These are phyloP conservation scores for Pristionchus mayeri DNA, from an alignment of 2,888 invertebrate genomes.

Conservation along the genomic window DNA sequence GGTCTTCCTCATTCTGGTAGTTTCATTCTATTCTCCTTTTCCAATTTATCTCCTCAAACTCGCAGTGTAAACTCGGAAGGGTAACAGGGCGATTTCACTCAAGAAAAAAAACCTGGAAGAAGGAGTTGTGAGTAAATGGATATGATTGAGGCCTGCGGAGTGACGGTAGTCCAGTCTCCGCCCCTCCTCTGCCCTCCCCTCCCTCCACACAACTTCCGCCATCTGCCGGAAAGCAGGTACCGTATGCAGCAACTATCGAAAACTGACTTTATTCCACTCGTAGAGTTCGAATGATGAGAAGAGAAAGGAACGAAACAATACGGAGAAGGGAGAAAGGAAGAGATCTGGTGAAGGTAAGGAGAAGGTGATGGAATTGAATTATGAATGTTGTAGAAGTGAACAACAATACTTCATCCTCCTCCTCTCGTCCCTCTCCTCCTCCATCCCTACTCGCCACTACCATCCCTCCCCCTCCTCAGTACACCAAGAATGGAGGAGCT, in stretches of 20 bases:
- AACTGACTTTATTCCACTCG: not conserved
- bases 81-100: not conserved
- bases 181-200: not conserved
- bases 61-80: not conserved
- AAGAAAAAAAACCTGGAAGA: not conserved
- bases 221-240: conserved; percentile 19
- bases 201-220: not conserved
- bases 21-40: not conserved
- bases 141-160: conserved; percentile 41
- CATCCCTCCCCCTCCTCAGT: conserved; percentile 39
- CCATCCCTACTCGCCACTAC: conserved; percentile 44
- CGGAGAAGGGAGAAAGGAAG: not conserved
- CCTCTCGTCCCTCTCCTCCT: conserved; percentile 40
- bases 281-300: not conserved
- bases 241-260: not conserved
- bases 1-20: too few relatives aligned
- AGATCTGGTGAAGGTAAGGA: not conserved
- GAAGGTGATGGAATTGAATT: not conserved
- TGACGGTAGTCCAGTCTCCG: not conserved
- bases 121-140: not conserved
- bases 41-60: not conserved
- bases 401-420: conserved; percentile 12
- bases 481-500: not conserved
- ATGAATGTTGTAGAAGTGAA: conserved; percentile 45
- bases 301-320: not conserved